Conservation (phyloP, 2,888 invertebrate species). For the Criorhina ranunculi region DNA sequence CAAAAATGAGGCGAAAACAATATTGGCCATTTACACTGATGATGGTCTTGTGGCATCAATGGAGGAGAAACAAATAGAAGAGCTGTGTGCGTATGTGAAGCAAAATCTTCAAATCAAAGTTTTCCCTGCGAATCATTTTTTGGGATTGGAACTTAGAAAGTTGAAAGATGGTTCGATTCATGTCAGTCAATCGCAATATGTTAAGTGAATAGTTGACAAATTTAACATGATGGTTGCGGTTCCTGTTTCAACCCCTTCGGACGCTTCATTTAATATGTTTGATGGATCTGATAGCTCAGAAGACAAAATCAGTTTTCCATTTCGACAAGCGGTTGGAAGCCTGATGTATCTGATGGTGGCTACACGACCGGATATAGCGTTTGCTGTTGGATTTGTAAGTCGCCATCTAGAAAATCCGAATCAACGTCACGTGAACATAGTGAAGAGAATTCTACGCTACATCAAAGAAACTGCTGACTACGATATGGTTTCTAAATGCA, state of each 20-base stretch:
- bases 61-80: constrained; percentile 2
- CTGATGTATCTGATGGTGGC: constrained; percentile 31
- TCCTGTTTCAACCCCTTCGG: constrained; percentile 50
- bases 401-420: constrained; percentile 20
- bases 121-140: constrained; percentile 20
- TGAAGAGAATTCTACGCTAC: constrained; percentile 23
- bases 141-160: constrained; percentile 49
- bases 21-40: constrained; percentile 77
- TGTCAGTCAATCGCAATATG: constrained; percentile 37
- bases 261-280: constrained; percentile 35
- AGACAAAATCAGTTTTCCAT: constrained; percentile 35
- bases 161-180: constrained; percentile 13
- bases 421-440: constrained; percentile 8
- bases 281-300: constrained; percentile 19
- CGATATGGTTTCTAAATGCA: constrained; percentile 13
- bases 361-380: constrained; percentile 41
- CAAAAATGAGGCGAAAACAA: constrained; percentile 36
- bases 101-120: constrained; percentile 21
- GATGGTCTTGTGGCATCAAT: constrained; percentile 73
- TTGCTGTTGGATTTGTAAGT: constrained; percentile 51
- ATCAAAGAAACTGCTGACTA: constrained; percentile 8
- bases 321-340: constrained; percentile 35
- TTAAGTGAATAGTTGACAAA: constrained; percentile 20
- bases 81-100: constrained; percentile 28
- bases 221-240: constrained; percentile 50